phyloP scores from a whole-genome alignment of 2,113 vertebrate species.

The Oncorhynchus keta region DNA sequence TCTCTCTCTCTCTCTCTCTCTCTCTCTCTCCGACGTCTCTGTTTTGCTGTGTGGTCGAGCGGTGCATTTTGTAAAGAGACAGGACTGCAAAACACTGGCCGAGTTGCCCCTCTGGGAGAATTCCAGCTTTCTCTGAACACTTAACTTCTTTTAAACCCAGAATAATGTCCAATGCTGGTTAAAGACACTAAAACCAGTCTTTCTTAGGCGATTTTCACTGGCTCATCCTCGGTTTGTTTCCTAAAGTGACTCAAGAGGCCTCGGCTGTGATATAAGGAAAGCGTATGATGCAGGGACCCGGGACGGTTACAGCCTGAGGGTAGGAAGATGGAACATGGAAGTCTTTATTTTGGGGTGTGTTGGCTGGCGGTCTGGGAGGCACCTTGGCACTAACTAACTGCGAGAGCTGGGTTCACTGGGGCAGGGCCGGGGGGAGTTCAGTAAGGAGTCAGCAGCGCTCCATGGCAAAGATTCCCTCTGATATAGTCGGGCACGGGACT shows the following conservation, averaged over 20 bases:
- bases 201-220: too few relatives aligned
- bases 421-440: slow-evolving; percentile 46
- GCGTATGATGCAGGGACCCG: neutral
- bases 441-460: slow-evolving; percentile 36
- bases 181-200: neutral
- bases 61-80: neutral
- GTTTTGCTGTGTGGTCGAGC: neutral
- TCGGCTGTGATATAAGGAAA: neutral
- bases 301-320: neutral
- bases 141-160: neutral
- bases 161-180: neutral
- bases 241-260: neutral
- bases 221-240: neutral
- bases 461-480: slow-evolving; percentile 42
- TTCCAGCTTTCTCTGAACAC: neutral
- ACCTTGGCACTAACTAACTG: too few relatives aligned
- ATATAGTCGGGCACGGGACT: slow-evolving; percentile 43
- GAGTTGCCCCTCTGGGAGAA: neutral
- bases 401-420: neutral
- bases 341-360: neutral
- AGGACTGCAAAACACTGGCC: neutral
- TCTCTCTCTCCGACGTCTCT: slow-evolving; percentile 1
- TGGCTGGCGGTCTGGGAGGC: neutral
- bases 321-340: neutral
- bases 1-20: neutral